A percentile compares a stretch with the other conserved stretches of the same genome.
These are phyloP conservation scores for Zaprionus kolodkinae DNA, from an alignment of 1,140 invertebrate species.

Conservation along the genomic window DNA sequence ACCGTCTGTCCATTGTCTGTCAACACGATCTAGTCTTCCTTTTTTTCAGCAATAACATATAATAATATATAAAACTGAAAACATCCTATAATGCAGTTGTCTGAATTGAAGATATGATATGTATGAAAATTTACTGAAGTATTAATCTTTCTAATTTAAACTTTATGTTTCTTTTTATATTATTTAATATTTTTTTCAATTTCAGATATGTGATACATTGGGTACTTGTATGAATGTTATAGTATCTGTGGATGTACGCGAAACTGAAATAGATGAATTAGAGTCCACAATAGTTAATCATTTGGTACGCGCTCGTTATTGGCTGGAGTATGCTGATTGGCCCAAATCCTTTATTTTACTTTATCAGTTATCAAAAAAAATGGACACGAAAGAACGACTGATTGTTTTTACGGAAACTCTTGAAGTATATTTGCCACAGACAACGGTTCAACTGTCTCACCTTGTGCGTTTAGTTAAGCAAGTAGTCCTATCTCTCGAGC, in stretches of 20 bases:
- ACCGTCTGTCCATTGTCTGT: too few species aligned
- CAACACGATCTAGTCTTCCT: too few species aligned
- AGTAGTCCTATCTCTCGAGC: constrained; percentile 18
- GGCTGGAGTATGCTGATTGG: constrained; percentile 44
- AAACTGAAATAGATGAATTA: constrained; percentile 16
- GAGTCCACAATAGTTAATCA: constrained; percentile 22
- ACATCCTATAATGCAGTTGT: too few species aligned
- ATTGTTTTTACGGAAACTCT: constrained; percentile 30
- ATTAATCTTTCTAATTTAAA: too few species aligned
- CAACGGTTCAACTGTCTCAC: constrained; percentile 35
- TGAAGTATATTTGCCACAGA: constrained; percentile 27
- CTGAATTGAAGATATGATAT: too few species aligned
- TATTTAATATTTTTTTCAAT: too few species aligned
- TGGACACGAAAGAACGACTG: constrained; percentile 27
- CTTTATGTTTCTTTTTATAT: too few species aligned
- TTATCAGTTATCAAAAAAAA: constrained; percentile 10
- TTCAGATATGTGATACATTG: constrained; percentile 26
- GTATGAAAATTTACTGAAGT: too few species aligned
- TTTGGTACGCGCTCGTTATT: constrained; percentile 24
- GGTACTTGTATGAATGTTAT: constrained; percentile 8
- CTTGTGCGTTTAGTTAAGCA: constrained; percentile 31
- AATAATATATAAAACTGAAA: too few species aligned
- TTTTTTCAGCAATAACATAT: too few species aligned
- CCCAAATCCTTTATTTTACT: constrained; percentile 25
- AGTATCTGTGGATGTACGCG: constrained; percentile 30